Evolutionary conservation across 2,888 invertebrate genomes (phyloP).

Genomic region (Nudaria mundana): DNA sequence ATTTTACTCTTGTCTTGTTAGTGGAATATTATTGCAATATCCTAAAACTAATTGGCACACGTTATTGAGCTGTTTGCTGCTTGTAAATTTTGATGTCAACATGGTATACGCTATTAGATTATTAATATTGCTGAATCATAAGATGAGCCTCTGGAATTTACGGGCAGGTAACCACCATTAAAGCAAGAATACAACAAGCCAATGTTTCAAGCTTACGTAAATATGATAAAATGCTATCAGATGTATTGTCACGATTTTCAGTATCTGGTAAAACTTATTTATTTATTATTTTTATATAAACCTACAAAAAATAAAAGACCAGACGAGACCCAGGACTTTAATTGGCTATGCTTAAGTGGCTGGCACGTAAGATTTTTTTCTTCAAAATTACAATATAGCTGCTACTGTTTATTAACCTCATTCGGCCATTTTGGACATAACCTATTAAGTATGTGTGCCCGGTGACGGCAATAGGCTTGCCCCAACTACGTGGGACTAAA

Average conservation of each 20-base stretch:
- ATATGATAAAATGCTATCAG: conserved; percentile 16
- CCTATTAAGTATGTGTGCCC: no score
- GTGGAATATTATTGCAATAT: background rate
- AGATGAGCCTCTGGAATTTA: conserved; percentile 12
- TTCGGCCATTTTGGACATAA: no score
- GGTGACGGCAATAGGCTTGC: no score
- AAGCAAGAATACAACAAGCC: background rate
- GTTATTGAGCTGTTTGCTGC: background rate
- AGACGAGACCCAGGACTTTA: no score
- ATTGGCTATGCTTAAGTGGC: no score
- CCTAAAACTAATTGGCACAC: background rate
- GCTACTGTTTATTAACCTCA: no score
- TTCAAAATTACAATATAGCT: no score
- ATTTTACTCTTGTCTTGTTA: background rate
- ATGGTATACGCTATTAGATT: background rate
- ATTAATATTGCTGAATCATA: conserved; percentile 8
- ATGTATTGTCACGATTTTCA: conserved; percentile 3
- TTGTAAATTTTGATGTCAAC: conserved; percentile 5
- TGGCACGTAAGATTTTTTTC: no score
- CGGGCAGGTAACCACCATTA: background rate
- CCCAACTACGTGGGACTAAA: no score
- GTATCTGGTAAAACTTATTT: conserved; percentile 3
- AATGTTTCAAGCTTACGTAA: conserved; percentile 7
- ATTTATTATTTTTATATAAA: no score
- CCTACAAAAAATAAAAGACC: no score